These are phyloP conservation scores for Dicrurus megarhynchus DNA, from an alignment of 2,113 vertebrate genomes.

Conservation along the genomic window DNA sequence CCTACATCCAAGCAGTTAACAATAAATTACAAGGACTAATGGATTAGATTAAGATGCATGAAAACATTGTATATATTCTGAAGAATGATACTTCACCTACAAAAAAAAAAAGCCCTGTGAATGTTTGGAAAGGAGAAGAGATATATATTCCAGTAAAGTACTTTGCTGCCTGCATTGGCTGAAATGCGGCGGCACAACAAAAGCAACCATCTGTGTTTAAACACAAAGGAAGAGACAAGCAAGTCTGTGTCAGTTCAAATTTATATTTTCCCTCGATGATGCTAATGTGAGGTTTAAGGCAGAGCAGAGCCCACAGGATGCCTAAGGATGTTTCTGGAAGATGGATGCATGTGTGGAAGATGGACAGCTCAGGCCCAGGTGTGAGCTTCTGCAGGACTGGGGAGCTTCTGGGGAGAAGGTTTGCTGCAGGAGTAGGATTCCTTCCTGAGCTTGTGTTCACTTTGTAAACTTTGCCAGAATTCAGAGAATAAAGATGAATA, in stretches of 20 bases:
- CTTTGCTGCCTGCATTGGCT: constrained; percentile 23
- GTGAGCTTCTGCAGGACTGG: not conserved
- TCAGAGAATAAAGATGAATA: not conserved
- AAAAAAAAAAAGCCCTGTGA: not conserved
- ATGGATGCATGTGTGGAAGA: not conserved
- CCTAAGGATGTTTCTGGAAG: not conserved
- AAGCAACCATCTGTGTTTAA: constrained; percentile 60
- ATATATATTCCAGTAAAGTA: not conserved
- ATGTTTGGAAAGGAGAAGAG: not conserved
- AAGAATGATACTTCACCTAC: not conserved
- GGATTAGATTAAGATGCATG: constrained; percentile 41
- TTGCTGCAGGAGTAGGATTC: not conserved
- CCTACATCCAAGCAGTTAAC: constrained; percentile 21
- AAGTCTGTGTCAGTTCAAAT: constrained; percentile 41
- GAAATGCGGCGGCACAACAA: not conserved
- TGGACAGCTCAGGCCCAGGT: not conserved
- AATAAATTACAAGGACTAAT: constrained; percentile 46
- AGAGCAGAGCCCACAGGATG: not conserved
- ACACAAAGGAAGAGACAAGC: constrained; percentile 39
- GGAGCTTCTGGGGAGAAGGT: not conserved
- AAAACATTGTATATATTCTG: constrained; percentile 20
- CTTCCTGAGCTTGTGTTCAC: not conserved
- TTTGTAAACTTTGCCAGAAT: not conserved
- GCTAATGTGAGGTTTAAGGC: not conserved
- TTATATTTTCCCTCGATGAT: not conserved